A percentile compares a stretch with the other conserved stretches of the same genome.
These are phyloP conservation scores for Mythimna pallens DNA, from an alignment of 2,888 invertebrate genomes.

Conservation along the genomic window DNA sequence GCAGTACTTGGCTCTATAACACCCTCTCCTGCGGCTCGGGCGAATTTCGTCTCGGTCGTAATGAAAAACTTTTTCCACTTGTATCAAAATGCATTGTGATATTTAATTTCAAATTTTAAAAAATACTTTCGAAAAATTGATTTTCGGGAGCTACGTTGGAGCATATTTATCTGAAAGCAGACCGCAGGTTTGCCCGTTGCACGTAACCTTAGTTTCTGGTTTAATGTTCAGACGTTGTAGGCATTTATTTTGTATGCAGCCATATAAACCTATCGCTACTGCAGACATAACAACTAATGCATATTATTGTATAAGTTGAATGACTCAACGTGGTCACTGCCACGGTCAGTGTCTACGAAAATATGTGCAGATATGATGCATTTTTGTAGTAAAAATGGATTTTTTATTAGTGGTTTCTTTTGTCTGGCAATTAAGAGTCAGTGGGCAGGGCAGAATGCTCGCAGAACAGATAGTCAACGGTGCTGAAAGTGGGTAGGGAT, in stretches of 20 bases:
- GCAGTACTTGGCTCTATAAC: too few species aligned
- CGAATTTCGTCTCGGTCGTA: too few species aligned
- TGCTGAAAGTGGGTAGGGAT: too few species aligned
- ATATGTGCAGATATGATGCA: background rate
- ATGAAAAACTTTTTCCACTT: too few species aligned
- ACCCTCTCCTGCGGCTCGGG: too few species aligned
- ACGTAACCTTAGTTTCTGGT: background rate
- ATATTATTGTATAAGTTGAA: background rate
- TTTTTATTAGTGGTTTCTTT: background rate
- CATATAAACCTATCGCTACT: constrained; percentile 9
- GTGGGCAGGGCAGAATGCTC: too few species aligned
- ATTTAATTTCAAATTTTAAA: too few species aligned
- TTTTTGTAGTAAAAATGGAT: background rate
- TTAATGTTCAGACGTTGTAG: constrained; percentile 23
- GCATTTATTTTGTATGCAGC: constrained; percentile 15
- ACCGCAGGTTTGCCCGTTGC: background rate
- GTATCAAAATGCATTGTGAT: too few species aligned
- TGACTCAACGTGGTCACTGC: constrained; percentile 37
- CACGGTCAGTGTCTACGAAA: constrained; percentile 5
- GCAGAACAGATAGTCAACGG: too few species aligned
- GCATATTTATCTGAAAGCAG: background rate
- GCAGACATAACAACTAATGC: constrained; percentile 20
- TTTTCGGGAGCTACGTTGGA: too few species aligned
- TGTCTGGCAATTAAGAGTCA: background rate
- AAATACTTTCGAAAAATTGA: too few species aligned